phyloP scores from a whole-genome alignment of 2,888 invertebrate species.

The Argynnis bischoffii region DNA sequence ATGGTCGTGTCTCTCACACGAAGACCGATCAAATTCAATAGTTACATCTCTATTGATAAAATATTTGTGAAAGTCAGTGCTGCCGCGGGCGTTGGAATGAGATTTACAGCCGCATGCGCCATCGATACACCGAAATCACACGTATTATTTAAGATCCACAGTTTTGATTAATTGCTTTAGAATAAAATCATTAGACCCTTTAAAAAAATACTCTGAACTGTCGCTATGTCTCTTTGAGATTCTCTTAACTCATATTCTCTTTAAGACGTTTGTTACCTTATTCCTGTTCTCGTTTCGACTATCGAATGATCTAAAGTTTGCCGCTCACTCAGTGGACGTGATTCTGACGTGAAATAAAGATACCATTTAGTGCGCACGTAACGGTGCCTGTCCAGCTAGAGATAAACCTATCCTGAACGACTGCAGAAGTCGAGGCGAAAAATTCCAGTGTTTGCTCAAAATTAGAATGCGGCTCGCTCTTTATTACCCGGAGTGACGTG shows the following conservation, averaged over 20 bases:
- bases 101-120: conserved; percentile 73
- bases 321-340: conserved; percentile 55
- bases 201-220: conserved; percentile 50
- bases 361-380: conserved; percentile 62
- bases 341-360: conserved; percentile 68
- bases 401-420: conserved; percentile 57
- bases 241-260: neutral
- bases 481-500: conserved; percentile 78
- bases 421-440: conserved; percentile 64
- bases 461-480: conserved; percentile 78
- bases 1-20: conserved; percentile 67
- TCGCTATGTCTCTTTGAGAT: neutral
- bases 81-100: conserved; percentile 67
- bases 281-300: conserved; percentile 54
- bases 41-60: conserved; percentile 78
- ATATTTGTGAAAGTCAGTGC: conserved; percentile 73
- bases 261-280: conserved; percentile 62
- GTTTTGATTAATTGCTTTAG: conserved; percentile 73
- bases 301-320: conserved; percentile 54
- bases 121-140: conserved; percentile 67
- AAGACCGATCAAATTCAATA: conserved; percentile 67
- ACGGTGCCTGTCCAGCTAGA: conserved; percentile 58
- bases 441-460: conserved; percentile 74
- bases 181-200: conserved; percentile 70
- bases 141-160: conserved; percentile 71